A percentile compares a stretch with the other conserved stretches of the same genome.
Evolutionary conservation across 2,113 vertebrate species (phyloP).

Genomic region (Scophthalmus maximus): DNA sequence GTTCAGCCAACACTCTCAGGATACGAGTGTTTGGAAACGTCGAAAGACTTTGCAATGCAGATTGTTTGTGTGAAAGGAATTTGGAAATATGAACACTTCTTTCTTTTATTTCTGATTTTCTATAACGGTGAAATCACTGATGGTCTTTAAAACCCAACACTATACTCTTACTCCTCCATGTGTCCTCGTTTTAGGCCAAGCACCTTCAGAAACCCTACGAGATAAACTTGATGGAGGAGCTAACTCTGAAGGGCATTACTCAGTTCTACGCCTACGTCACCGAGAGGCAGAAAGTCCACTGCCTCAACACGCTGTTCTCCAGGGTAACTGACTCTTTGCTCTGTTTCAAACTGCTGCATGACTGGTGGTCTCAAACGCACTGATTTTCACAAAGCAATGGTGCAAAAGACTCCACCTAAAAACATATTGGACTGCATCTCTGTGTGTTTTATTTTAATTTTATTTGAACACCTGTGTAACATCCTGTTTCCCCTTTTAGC

Average conservation of each 20-base stretch:
- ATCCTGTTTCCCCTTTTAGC: background rate
- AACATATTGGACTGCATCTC: background rate
- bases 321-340: conserved; percentile 68
- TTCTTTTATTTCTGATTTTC: too few relatives aligned
- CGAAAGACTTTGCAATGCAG: background rate
- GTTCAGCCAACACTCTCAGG: background rate
- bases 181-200: conserved; percentile 71
- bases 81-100: too few relatives aligned
- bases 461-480: too few relatives aligned
- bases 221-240: conserved; percentile 88
- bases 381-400: too few relatives aligned
- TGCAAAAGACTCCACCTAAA: too few relatives aligned
- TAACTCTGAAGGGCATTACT: conserved; percentile 87
- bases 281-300: conserved; percentile 86
- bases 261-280: conserved; percentile 87
- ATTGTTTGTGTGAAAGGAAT: too few relatives aligned
- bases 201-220: conserved; percentile 86
- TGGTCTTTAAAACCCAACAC: background rate
- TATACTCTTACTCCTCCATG: background rate
- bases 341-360: too few relatives aligned
- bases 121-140: too few relatives aligned
- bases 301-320: conserved; percentile 87
- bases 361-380: too few relatives aligned
- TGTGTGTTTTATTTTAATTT: background rate
- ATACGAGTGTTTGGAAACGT: background rate